Percentiles rank a stretch among this genome's conserved stretches.
Evolutionary conservation across 2,888 invertebrate genomes (phyloP).

Genomic region (Drosophila cracens): DNA sequence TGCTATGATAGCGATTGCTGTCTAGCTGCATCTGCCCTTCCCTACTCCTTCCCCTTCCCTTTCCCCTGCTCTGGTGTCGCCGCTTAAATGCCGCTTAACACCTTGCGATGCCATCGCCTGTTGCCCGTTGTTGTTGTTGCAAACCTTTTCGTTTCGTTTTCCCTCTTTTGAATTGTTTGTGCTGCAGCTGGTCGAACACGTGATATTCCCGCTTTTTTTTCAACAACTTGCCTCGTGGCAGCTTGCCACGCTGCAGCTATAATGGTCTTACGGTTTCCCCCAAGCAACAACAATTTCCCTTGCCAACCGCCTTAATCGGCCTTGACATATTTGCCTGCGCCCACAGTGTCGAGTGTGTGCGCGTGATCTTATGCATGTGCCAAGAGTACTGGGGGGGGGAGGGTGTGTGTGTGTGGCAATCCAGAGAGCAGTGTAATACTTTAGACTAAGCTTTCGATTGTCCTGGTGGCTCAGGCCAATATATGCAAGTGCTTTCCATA

Average conservation of each 20-base stretch:
- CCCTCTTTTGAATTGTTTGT: not conserved
- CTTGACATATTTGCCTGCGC: constrained; percentile 14
- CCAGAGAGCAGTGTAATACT: not conserved
- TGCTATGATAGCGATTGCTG: constrained; percentile 7
- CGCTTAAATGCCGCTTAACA: constrained; percentile 25
- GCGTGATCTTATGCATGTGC: not conserved
- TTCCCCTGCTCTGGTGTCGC: not conserved
- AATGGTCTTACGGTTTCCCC: not conserved
- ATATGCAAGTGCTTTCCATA: constrained; percentile 15
- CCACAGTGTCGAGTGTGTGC: not conserved
- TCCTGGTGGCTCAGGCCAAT: constrained; percentile 5
- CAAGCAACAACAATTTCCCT: not conserved
- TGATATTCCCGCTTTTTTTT: constrained; percentile 1
- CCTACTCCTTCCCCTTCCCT: no score
- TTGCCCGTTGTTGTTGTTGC: constrained; percentile 9
- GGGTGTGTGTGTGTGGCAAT: not conserved
- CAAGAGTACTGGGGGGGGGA: not conserved
- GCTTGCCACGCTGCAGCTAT: not conserved
- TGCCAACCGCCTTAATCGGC: constrained; percentile 5
- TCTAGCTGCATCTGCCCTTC: not conserved
- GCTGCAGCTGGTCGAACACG: constrained; percentile 11
- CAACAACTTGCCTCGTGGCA: not conserved
- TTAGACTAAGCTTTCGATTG: constrained; percentile 3
- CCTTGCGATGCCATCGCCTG: constrained; percentile 29
- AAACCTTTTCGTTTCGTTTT: constrained; percentile 1